Conservation (phyloP, 1,140 invertebrate genomes). For the Pseudomyrmex gracilis region DNA sequence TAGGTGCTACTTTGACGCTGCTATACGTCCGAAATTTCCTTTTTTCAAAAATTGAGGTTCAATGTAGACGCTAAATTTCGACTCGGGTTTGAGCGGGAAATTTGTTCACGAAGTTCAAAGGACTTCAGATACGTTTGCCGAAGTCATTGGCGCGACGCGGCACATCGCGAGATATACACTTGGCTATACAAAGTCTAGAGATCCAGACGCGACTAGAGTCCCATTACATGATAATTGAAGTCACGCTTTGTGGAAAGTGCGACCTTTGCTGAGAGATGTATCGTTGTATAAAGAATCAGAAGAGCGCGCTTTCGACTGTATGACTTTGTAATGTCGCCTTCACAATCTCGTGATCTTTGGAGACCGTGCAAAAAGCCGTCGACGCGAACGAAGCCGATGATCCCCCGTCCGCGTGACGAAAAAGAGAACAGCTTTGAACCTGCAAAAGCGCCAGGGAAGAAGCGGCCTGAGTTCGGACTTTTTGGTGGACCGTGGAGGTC, state of each 20-base stretch:
- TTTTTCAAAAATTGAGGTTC: no score
- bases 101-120: conserved; percentile 22
- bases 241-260: conserved; percentile 53
- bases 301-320: conserved; percentile 51
- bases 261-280: conserved; percentile 19
- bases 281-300: conserved; percentile 39
- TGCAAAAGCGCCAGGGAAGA: conserved; percentile 18
- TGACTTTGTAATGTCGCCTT: conserved; percentile 67
- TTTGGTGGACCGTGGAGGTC: not conserved
- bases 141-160: conserved; percentile 33
- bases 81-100: conserved; percentile 41
- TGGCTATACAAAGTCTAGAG: conserved; percentile 39
- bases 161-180: conserved; percentile 43
- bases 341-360: conserved; percentile 46
- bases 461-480: not conserved
- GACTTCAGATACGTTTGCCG: conserved; percentile 25
- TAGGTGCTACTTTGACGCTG: no score
- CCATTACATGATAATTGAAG: conserved; percentile 54
- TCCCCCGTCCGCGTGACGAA: conserved; percentile 57
- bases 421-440: conserved; percentile 59
- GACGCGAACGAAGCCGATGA: conserved; percentile 63
- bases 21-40: no score
- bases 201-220: conserved; percentile 47
- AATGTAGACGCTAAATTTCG: no score
- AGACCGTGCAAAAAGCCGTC: conserved; percentile 68